Conservation (phyloP, 2,888 invertebrate genomes). For the Lymantria monacha region DNA sequence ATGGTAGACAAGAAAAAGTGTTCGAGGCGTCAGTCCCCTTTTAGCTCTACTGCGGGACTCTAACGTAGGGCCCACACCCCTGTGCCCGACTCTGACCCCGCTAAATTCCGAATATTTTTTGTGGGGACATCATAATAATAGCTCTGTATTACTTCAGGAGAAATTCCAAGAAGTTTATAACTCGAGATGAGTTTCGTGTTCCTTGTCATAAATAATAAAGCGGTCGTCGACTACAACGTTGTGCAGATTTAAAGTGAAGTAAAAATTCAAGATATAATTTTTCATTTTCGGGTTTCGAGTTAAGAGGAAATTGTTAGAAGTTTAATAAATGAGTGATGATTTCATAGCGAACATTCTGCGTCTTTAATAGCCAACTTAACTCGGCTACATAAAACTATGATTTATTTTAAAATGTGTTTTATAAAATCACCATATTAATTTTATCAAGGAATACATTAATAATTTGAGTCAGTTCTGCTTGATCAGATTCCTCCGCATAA, state of each 20-base stretch:
- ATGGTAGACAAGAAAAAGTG: constrained; percentile 9
- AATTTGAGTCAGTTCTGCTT: constrained; percentile 30
- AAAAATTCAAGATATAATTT: constrained; percentile 75
- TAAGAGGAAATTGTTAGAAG: constrained; percentile 62
- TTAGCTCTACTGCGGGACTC: constrained; percentile 47
- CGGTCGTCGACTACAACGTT: constrained; percentile 79
- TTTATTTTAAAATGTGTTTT: constrained; percentile 7
- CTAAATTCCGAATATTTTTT: constrained; percentile 74
- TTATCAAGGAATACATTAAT: constrained; percentile 22
- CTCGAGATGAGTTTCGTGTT: constrained; percentile 83
- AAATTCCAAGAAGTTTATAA: constrained; percentile 83
- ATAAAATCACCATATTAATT: constrained; percentile 22
- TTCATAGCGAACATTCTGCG: constrained; percentile 49
- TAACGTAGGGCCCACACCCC: constrained; percentile 38
- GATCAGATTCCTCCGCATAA: constrained; percentile 42
- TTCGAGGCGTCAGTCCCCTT: constrained; percentile 35
- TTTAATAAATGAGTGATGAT: constrained; percentile 66
- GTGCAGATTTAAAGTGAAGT: constrained; percentile 80
- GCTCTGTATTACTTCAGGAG: constrained; percentile 82
- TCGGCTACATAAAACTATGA: constrained; percentile 16
- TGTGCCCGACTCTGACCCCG: constrained; percentile 52
- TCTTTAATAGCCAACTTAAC: constrained; percentile 30
- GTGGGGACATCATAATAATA: constrained; percentile 82
- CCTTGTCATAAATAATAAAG: constrained; percentile 83
- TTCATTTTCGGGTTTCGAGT: constrained; percentile 63